Evolutionary conservation across 2,113 vertebrate species (phyloP).

Genomic region (Ranitomeya variabilis): DNA sequence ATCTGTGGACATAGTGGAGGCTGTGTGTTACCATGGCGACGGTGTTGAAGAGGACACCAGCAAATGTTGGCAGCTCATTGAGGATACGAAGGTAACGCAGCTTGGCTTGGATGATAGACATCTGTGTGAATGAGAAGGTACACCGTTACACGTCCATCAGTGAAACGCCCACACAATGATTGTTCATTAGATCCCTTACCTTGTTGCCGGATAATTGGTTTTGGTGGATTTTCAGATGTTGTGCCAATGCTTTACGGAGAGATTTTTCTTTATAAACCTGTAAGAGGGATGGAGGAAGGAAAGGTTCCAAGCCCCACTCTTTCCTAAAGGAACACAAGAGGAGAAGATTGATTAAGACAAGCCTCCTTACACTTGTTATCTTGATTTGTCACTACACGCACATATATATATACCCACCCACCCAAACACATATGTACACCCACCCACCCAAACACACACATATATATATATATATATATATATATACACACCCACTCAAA

Average conservation of each 20-base stretch:
- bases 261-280: conserved; percentile 95
- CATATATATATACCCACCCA: no score
- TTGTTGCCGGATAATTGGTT: conserved; percentile 89
- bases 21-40: conserved; percentile 86
- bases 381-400: not conserved
- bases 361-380: not conserved
- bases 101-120: conserved; percentile 92
- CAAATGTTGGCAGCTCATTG: conserved; percentile 95
- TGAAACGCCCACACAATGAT: not conserved
- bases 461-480: no score
- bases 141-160: not conserved
- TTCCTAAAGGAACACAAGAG: conserved; percentile 77
- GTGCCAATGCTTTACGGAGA: conserved; percentile 91
- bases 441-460: no score
- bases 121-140: conserved; percentile 73
- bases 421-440: no score
- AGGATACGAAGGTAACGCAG: conserved; percentile 95
- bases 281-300: conserved; percentile 91
- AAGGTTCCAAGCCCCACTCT: conserved; percentile 96
- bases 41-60: conserved; percentile 93
- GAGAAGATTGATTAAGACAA: conserved; percentile 21
- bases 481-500: no score
- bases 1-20: not conserved
- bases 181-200: conserved; percentile 70
- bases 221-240: conserved; percentile 95